A percentile compares a stretch with the other conserved stretches of the same genome.
These are phyloP conservation scores for Nothoprocta perdicaria DNA, from an alignment of 2,113 vertebrate genomes.

Conservation along the genomic window DNA sequence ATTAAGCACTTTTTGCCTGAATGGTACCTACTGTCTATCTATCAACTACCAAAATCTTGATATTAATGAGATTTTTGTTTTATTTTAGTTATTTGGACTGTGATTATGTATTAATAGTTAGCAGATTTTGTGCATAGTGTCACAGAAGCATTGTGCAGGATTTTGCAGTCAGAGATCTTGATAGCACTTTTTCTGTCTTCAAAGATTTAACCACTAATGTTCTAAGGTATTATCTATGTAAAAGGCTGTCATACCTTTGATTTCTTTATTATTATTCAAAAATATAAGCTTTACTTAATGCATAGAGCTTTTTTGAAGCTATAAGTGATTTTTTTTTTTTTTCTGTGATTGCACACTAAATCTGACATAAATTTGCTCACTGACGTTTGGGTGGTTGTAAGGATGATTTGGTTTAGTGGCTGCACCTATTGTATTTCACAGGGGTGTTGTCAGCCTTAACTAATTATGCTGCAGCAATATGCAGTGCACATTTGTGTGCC, in stretches of 20 bases:
- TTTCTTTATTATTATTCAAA: constrained; percentile 49
- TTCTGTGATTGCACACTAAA: neutral
- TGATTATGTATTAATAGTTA: constrained; percentile 13
- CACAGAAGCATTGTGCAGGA: neutral
- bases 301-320: neutral
- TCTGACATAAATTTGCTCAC: constrained; percentile 25
- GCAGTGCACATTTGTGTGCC: constrained; percentile 59
- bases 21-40: too few species aligned
- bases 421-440: constrained; percentile 66
- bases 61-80: neutral
- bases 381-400: constrained; percentile 62
- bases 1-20: neutral
- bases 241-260: constrained; percentile 5
- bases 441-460: constrained; percentile 65
- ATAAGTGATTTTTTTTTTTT: neutral
- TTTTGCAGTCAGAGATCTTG: constrained; percentile 31
- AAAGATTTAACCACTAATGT: constrained; percentile 48
- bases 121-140: constrained; percentile 18
- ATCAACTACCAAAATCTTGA: neutral
- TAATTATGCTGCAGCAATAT: constrained; percentile 66
- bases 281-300: constrained; percentile 18
- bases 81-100: constrained; percentile 46
- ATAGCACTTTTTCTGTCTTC: constrained; percentile 27
- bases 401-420: constrained; percentile 67
- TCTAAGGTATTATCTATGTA: neutral